phyloP scores from a whole-genome alignment of 2,113 vertebrate species.

The Hiodon tergisus region DNA sequence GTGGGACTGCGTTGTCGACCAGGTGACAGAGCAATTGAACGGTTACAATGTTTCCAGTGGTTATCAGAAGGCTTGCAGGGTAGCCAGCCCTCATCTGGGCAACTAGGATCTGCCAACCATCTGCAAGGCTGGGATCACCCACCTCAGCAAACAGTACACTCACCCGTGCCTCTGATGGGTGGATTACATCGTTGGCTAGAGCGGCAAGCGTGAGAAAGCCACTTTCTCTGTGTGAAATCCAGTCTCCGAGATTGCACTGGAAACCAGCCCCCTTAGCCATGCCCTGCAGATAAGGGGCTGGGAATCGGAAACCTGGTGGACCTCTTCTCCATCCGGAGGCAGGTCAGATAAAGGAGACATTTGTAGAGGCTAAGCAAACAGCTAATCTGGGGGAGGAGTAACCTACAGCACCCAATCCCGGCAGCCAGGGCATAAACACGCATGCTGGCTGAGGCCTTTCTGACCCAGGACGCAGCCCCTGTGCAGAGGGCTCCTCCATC shows the following conservation, averaged over 20 bases:
- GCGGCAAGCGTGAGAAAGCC: conserved; percentile 12
- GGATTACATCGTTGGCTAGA: background rate
- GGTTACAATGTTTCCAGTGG: conserved; percentile 5
- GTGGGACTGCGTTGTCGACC: background rate
- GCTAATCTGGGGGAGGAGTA: background rate
- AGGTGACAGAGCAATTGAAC: background rate
- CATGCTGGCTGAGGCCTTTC: background rate
- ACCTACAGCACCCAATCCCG: background rate
- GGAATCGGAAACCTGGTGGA: conserved; percentile 11
- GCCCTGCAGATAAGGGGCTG: conserved; percentile 8
- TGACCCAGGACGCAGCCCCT: too few relatives aligned
- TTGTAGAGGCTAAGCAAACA: background rate
- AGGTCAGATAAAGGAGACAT: background rate
- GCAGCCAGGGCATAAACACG: background rate
- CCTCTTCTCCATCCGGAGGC: background rate
- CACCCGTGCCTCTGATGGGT: too few relatives aligned
- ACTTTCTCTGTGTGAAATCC: background rate
- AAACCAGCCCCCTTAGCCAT: background rate
- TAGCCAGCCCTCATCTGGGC: background rate
- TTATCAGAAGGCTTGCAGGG: background rate
- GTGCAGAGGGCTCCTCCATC: background rate
- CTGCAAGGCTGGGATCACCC: conserved; percentile 1
- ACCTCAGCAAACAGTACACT: background rate
- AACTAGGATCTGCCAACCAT: background rate
- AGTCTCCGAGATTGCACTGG: background rate